These are phyloP conservation scores for Octonoba sinensis DNA, from an alignment of 2,888 invertebrate genomes.

Conservation along the genomic window DNA sequence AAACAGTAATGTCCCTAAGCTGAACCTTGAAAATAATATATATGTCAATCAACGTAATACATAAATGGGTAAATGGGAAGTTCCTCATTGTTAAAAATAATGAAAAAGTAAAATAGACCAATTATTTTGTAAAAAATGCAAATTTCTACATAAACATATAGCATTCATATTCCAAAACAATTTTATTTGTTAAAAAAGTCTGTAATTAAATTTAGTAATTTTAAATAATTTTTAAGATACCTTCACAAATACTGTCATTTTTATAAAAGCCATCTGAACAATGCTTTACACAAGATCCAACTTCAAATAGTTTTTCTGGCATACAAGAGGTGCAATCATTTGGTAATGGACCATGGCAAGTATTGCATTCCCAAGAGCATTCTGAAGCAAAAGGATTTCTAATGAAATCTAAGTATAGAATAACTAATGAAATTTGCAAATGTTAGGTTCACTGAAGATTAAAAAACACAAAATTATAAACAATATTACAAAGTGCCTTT, in stretches of 20 bases:
- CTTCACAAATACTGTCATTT: constrained; percentile 28
- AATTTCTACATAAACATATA: no score
- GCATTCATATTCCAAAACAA: no score
- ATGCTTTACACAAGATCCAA: constrained; percentile 34
- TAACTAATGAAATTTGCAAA: not conserved
- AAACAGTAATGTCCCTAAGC: no score
- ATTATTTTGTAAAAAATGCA: no score
- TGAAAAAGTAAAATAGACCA: no score
- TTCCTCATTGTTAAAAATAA: no score
- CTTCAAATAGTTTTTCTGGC: constrained; percentile 30
- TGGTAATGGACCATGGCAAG: constrained; percentile 36
- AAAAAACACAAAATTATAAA: not conserved
- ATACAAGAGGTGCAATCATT: constrained; percentile 40
- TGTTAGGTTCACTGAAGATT: not conserved
- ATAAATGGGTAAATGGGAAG: no score
- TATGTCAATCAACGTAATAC: no score
- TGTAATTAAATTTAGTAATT: no score
- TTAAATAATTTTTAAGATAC: not conserved
- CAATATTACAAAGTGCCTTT: no score
- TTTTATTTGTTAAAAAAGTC: no score
- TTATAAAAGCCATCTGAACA: constrained; percentile 43
- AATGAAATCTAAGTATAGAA: not conserved
- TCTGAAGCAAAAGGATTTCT: constrained; percentile 3
- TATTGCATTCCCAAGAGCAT: constrained; percentile 40
- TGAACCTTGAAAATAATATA: no score